Conservation (phyloP, 2,888 invertebrate species). For the Gandaritis pyraliata region DNA sequence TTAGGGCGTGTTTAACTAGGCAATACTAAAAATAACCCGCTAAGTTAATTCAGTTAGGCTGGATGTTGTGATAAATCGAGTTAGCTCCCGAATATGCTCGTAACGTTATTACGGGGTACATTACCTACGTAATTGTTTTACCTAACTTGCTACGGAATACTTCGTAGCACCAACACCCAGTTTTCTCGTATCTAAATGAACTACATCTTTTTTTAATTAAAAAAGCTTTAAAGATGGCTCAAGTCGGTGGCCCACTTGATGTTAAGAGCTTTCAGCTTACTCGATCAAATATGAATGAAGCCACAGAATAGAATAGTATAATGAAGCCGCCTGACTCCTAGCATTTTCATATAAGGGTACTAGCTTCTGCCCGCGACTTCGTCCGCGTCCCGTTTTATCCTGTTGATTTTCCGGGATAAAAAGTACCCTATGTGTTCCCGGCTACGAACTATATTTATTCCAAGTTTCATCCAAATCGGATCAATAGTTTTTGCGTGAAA, state of each 20-base stretch:
- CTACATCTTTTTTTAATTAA: too few relatives aligned
- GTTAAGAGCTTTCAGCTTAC: background rate
- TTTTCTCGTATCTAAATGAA: slow-evolving; percentile 14
- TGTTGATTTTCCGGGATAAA: too few relatives aligned
- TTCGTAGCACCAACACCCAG: slow-evolving; percentile 4
- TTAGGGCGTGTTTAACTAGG: background rate
- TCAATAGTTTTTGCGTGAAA: too few relatives aligned
- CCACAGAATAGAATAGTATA: too few relatives aligned
- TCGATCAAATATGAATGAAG: background rate
- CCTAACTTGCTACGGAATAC: slow-evolving; percentile 1
- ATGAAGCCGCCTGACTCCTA: background rate
- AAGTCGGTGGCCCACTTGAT: too few relatives aligned
- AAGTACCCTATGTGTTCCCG: too few relatives aligned
- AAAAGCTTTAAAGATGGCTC: too few relatives aligned
- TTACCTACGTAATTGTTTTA: slow-evolving; percentile 16
- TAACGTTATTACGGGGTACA: slow-evolving; percentile 19
- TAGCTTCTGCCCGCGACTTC: too few relatives aligned
- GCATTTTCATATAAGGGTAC: background rate
- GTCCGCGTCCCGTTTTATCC: too few relatives aligned
- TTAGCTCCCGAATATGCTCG: slow-evolving; percentile 9
- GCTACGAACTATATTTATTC: too few relatives aligned
- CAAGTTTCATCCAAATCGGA: too few relatives aligned
- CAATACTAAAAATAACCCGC: background rate
- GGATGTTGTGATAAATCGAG: slow-evolving; percentile 10
- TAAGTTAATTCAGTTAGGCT: slow-evolving; percentile 8